These are phyloP conservation scores for Serranus cabrilla DNA, from an alignment of 2,797 vertebrate species.

Conservation along the genomic window DNA sequence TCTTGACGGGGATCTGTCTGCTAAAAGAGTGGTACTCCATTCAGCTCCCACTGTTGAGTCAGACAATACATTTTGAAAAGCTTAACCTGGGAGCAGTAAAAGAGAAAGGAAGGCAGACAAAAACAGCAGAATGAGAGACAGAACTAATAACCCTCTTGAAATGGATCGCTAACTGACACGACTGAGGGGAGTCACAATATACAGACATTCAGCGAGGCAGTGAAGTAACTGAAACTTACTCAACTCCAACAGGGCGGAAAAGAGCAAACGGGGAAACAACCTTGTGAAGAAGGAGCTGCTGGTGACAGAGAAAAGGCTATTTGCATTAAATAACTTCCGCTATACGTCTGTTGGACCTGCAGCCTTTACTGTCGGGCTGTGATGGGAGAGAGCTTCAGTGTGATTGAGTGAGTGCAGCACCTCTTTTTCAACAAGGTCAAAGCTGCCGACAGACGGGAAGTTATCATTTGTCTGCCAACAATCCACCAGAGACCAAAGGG, in stretches of 20 bases:
- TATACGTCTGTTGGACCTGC: not conserved
- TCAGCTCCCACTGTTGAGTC: conserved; percentile 11
- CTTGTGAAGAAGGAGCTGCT: not conserved
- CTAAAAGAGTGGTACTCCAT: conserved; percentile 22
- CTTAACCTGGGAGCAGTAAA: not conserved
- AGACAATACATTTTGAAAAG: conserved; percentile 32
- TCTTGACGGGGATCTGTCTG: conserved; percentile 40
- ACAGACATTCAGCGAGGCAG: conserved; percentile 16
- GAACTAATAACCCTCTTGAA: conserved; percentile 25
- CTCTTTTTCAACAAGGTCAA: conserved; percentile 67
- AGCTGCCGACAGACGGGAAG: conserved; percentile 40
- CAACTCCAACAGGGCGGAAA: not conserved
- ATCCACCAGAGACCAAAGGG: conserved; percentile 32
- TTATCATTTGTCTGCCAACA: conserved; percentile 58
- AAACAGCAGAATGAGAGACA: conserved; percentile 6
- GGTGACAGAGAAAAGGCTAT: conserved; percentile 13
- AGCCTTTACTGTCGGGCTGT: conserved; percentile 29
- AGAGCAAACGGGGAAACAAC: not conserved
- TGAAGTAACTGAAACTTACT: conserved; percentile 9
- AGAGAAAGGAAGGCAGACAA: conserved; percentile 11
- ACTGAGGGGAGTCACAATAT: conserved; percentile 7
- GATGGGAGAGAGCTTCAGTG: conserved; percentile 32
- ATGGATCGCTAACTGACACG: conserved; percentile 8
- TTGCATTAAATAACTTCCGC: conserved; percentile 13
- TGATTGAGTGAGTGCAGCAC: conserved; percentile 56